Percentiles rank a stretch among this genome's conserved stretches.
Conservation (phyloP, 2,888 invertebrate genomes). For the Bugula neritina region DNA sequence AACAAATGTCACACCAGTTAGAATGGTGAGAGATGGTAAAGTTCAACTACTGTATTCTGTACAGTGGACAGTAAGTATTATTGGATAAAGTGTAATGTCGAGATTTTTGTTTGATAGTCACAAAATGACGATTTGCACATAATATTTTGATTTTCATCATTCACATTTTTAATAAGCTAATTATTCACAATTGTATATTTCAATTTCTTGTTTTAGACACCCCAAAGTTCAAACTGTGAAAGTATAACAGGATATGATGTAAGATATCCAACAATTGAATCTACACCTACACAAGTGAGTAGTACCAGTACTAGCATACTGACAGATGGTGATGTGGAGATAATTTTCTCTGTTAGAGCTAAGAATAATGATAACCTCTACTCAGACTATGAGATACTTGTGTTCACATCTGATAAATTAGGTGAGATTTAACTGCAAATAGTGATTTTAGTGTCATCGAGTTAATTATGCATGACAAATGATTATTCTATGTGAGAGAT, state of each 20-base stretch:
- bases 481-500: background rate
- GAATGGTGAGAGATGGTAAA: too few relatives aligned
- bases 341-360: background rate
- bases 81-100: too few relatives aligned
- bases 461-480: background rate
- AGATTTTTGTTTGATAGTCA: too few relatives aligned
- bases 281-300: background rate
- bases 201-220: background rate
- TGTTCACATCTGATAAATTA: background rate
- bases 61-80: too few relatives aligned
- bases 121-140: too few relatives aligned
- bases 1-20: too few relatives aligned
- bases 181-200: background rate
- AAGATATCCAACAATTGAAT: background rate
- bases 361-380: background rate
- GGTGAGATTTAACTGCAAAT: background rate
- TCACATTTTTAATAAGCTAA: too few relatives aligned
- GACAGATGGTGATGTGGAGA: background rate
- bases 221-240: background rate
- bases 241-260: background rate
- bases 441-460: background rate
- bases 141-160: too few relatives aligned
- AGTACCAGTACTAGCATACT: background rate
- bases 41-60: too few relatives aligned
- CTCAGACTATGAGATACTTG: background rate